Evolutionary conservation across 2,888 invertebrate genomes (phyloP), one percentile per base, ranked within the genome.

Genomic region (Spilarctia lutea): DNA sequence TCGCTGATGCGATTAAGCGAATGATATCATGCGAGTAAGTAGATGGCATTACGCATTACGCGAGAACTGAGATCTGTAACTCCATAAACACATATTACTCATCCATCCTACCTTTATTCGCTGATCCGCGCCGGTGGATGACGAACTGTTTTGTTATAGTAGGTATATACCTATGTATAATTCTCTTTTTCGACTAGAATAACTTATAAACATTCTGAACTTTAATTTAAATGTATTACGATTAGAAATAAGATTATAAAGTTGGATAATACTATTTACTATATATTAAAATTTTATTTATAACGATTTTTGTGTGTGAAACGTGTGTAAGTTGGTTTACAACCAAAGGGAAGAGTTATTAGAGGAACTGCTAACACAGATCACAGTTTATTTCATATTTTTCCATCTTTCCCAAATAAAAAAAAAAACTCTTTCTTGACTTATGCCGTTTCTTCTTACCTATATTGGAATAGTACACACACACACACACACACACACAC

Each of bases 21-120:
- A 30, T 69, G 27, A 60, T 39, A 70, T 60, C 56, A 60, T 39
- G 30, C 56, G 39, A n/a, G 56, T 8, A 56, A 56, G 52, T 69
- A n/a, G 13, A 60, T 39, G n/a, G 39, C 56, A 70, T 70, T 56
- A 69, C 69, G 69, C 56, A 70, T 69, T 56, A 69, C 56, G 35
- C 56, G n/a, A 42, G 60, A 70, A 60, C 60, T 27, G 27, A 63
- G 63, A 69, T 69, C 69, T 18, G 52, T 69, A 69, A 56, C 33
- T n/a, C 52, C n/a, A 56, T 56, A 56, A 68, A 52, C 48, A 52
- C 52, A 52, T 8, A 52, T 52, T 68, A 45, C 69, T 70, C 69
- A 56, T 70, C 56, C 39, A 33, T 69, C 16, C 33, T n/a, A 56
- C 48, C 69, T 69, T 52, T 48, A 69, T n/a, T 35, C 16, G 52